These are phyloP conservation scores for Notodonta dromedarius DNA, from an alignment of 2,888 invertebrate genomes.

Conservation along the genomic window DNA sequence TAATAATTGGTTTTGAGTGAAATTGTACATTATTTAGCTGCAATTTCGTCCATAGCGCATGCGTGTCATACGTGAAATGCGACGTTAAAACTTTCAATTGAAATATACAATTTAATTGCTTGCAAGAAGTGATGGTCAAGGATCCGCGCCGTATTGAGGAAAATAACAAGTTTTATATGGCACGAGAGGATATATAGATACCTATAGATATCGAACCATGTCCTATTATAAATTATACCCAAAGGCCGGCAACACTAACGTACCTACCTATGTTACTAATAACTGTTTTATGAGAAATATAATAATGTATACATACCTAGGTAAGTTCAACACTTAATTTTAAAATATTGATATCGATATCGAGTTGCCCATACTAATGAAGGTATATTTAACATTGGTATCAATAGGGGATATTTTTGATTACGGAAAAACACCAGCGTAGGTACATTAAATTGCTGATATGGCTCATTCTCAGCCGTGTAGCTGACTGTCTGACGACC, in stretches of 20 bases:
- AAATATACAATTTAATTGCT: conserved; percentile 22
- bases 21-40: background rate
- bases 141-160: conserved; percentile 33
- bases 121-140: conserved; percentile 38
- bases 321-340: no score
- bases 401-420: no score
- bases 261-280: no score
- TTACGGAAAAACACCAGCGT: no score
- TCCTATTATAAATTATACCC: conserved; percentile 7
- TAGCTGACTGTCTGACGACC: background rate
- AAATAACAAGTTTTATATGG: conserved; percentile 30
- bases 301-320: no score
- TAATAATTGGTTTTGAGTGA: conserved; percentile 6
- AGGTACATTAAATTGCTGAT: no score
- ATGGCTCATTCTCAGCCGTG: no score
- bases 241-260: background rate
- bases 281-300: no score
- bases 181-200: conserved; percentile 12
- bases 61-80: conserved; percentile 11
- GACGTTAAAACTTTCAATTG: conserved; percentile 4
- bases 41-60: background rate
- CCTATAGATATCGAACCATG: conserved; percentile 21
- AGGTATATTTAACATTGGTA: no score
- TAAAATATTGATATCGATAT: no score
- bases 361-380: no score